Conservation (phyloP, 2,113 vertebrate species). For the Pseudorectes ferrugineus region DNA sequence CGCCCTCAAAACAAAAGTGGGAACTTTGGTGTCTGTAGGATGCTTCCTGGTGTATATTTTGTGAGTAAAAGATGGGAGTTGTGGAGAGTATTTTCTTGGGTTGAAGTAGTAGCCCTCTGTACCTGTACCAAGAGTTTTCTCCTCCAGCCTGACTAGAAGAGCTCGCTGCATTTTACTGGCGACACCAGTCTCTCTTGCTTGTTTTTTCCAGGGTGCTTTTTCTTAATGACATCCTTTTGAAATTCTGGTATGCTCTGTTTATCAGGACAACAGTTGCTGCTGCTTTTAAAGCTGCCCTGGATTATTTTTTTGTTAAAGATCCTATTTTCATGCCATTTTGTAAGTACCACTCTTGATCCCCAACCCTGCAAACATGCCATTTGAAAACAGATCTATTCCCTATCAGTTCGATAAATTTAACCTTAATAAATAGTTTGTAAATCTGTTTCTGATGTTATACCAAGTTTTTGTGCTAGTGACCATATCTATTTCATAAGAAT, state of each 20-base stretch:
- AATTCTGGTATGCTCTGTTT: background rate
- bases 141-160: background rate
- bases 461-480: background rate
- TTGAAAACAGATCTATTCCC: background rate
- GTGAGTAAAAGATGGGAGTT: background rate
- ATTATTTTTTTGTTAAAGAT: background rate
- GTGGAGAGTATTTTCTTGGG: background rate
- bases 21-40: background rate
- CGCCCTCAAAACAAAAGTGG: background rate
- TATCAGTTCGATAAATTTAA: background rate
- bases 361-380: background rate
- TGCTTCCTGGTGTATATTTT: background rate
- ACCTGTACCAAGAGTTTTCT: background rate
- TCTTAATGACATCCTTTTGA: background rate
- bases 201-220: background rate
- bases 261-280: background rate
- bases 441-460: background rate
- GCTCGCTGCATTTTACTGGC: background rate
- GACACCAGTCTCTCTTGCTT: background rate
- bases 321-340: background rate
- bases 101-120: background rate
- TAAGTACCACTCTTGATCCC: background rate
- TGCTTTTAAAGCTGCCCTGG: background rate
- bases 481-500: background rate
- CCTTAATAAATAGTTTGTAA: background rate